A percentile compares a stretch with the other conserved stretches of the same genome.
These are phyloP conservation scores for Barbus barbus DNA, from an alignment of 2,113 vertebrate species.

Conservation along the genomic window DNA sequence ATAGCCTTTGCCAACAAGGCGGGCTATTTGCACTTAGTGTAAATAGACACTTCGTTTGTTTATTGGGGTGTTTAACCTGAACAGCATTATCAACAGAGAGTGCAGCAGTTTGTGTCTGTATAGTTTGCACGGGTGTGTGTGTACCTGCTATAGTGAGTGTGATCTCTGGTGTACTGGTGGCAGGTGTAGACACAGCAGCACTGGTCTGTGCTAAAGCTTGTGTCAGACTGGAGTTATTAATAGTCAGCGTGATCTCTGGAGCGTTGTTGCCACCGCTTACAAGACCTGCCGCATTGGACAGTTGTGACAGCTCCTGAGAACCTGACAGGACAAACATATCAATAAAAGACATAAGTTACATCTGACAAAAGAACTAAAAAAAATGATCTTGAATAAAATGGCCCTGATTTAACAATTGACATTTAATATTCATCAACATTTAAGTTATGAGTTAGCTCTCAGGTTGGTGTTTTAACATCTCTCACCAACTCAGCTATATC, in stretches of 20 bases:
- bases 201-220: constrained; percentile 85
- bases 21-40: too few relatives aligned
- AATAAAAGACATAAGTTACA: neutral
- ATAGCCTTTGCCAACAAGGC: too few relatives aligned
- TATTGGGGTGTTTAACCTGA: neutral
- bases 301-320: constrained; percentile 87
- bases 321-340: constrained; percentile 68
- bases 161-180: constrained; percentile 88
- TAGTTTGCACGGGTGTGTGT: neutral
- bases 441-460: neutral
- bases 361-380: neutral
- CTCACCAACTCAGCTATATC: too few relatives aligned
- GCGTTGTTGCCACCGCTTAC: constrained; percentile 77
- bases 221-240: constrained; percentile 92
- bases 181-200: constrained; percentile 67
- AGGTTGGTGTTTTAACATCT: neutral
- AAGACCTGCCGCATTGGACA: constrained; percentile 83
- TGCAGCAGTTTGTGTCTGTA: neutral
- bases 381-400: neutral
- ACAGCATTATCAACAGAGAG: neutral
- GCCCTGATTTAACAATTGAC: neutral
- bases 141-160: constrained; percentile 96
- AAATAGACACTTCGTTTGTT: too few relatives aligned
- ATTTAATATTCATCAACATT: neutral
- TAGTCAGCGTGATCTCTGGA: constrained; percentile 95